phyloP scores from a whole-genome alignment of 2,888 invertebrate genomes.

The Cistogaster globosa region DNA sequence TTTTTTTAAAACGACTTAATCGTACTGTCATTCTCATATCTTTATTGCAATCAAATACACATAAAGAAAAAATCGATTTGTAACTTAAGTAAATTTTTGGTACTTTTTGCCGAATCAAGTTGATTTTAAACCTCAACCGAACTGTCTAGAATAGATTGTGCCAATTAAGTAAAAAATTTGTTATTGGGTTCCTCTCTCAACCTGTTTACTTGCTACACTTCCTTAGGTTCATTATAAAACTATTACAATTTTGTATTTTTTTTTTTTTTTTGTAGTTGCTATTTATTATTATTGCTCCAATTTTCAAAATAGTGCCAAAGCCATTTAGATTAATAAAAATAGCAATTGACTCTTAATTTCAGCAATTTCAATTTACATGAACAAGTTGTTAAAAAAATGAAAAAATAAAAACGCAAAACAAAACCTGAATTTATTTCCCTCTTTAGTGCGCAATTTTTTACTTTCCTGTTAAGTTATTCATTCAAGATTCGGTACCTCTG shows the following conservation, averaged over 20 bases:
- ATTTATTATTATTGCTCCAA: not conserved
- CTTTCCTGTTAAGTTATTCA: too few relatives aligned
- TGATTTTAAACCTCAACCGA: too few relatives aligned
- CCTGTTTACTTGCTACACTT: not conserved
- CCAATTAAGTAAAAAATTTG: too few relatives aligned
- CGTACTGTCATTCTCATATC: too few relatives aligned
- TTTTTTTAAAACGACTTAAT: too few relatives aligned
- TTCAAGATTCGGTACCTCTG: too few relatives aligned
- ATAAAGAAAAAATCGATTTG: too few relatives aligned
- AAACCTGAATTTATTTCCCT: conserved; percentile 33
- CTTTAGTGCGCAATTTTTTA: not conserved
- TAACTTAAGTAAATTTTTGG: too few relatives aligned
- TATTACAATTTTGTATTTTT: not conserved
- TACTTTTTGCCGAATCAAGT: too few relatives aligned
- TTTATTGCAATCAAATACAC: too few relatives aligned
- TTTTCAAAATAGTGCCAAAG: conserved; percentile 20
- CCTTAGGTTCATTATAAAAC: conserved; percentile 11
- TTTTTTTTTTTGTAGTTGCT: not conserved
- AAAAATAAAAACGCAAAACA: not conserved
- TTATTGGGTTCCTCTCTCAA: too few relatives aligned
- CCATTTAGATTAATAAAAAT: conserved; percentile 25
- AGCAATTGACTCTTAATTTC: conserved; percentile 19
- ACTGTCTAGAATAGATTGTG: too few relatives aligned
- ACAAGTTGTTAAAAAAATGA: not conserved
- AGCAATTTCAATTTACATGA: not conserved